Percentiles rank a stretch among this genome's conserved stretches.
phyloP scores from a whole-genome alignment of 2,888 invertebrate species.

The Lepidochrysops patricia region DNA sequence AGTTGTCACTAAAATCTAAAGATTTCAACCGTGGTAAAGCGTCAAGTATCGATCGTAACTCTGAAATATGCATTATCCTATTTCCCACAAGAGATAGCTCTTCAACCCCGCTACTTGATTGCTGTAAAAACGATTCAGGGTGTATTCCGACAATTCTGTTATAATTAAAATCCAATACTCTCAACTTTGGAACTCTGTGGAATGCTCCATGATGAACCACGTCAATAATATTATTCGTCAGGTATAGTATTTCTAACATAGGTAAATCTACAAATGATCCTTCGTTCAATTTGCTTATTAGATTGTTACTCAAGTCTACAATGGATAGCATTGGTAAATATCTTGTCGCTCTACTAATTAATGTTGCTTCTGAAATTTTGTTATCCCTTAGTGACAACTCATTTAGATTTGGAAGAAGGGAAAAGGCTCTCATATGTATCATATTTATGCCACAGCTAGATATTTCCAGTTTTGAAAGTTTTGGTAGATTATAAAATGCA shows the following conservation, averaged over 20 bases:
- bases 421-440: conserved; percentile 85
- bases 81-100: conserved; percentile 85
- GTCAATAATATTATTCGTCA: conserved; percentile 83
- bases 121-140: conserved; percentile 86
- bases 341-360: conserved; percentile 84
- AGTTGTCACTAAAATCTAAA: conserved; percentile 86
- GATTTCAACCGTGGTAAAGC: conserved; percentile 84
- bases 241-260: conserved; percentile 77
- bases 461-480: conserved; percentile 82
- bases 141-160: conserved; percentile 85
- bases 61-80: conserved; percentile 82
- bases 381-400: conserved; percentile 83
- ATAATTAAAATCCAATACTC: conserved; percentile 82
- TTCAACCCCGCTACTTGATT: conserved; percentile 83
- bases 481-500: conserved; percentile 79
- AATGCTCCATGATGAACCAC: conserved; percentile 88
- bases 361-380: conserved; percentile 83
- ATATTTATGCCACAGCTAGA: conserved; percentile 83
- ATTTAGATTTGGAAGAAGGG: conserved; percentile 79
- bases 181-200: conserved; percentile 82
- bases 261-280: conserved; percentile 87
- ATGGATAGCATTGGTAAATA: conserved; percentile 83
- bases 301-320: conserved; percentile 81
- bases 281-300: conserved; percentile 81
- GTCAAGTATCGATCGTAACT: conserved; percentile 82